phyloP scores from a whole-genome alignment of 2,113 vertebrate genomes.

The Gobiocypris rarus region DNA sequence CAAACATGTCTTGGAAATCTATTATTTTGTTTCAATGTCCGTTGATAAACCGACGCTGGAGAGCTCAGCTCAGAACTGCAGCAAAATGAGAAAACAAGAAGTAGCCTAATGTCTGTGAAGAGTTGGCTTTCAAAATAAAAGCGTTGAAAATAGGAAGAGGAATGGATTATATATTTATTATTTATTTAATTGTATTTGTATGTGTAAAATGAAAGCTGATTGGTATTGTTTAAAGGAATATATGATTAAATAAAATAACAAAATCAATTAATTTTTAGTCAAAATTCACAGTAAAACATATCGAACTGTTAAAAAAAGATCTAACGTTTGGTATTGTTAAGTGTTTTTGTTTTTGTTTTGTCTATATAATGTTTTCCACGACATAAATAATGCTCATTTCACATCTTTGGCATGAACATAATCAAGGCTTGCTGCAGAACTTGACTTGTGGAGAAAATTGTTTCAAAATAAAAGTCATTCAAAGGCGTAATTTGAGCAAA shows the following conservation, averaged over 20 bases:
- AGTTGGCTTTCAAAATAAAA: slow-evolving; percentile 25
- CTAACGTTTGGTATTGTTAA: background rate
- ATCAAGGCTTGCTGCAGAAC: background rate
- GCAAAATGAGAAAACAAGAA: background rate
- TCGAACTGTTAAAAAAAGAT: background rate
- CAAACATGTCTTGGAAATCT: background rate
- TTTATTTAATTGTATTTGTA: background rate
- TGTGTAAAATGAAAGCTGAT: background rate
- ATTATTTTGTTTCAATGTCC: background rate
- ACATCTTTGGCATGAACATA: background rate
- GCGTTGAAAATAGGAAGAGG: background rate
- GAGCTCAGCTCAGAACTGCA: background rate
- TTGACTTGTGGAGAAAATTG: background rate
- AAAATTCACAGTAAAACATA: background rate
- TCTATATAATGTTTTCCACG: too few species aligned
- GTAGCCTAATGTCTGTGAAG: background rate
- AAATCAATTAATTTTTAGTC: background rate
- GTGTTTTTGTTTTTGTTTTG: background rate
- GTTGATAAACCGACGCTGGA: background rate
- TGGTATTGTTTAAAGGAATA: too few species aligned
- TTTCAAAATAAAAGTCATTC: slow-evolving; percentile 22
- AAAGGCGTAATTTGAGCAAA: background rate
- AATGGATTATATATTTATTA: background rate
- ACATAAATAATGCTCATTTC: background rate
- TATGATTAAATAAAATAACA: background rate